Conservation (phyloP, 2,797 vertebrate species). For the Alcedo atthis region DNA sequence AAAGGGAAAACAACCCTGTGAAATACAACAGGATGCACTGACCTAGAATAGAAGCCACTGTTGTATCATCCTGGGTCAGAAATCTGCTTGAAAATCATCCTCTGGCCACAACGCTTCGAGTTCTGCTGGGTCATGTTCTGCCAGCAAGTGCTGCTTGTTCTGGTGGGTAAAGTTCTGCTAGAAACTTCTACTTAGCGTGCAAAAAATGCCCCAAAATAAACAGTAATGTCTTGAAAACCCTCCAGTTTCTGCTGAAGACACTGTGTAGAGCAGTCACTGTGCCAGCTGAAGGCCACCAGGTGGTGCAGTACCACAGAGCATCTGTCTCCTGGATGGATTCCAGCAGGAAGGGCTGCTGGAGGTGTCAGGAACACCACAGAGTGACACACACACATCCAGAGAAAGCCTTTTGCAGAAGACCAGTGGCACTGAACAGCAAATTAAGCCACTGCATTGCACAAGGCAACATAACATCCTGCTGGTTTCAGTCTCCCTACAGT, state of each 20-base stretch:
- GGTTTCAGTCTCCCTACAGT: not conserved
- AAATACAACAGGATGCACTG: not conserved
- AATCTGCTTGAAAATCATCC: not conserved
- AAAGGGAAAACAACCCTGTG: not conserved
- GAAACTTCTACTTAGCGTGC: not conserved
- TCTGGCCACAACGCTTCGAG: no score
- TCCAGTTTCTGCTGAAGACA: not conserved
- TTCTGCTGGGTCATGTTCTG: no score
- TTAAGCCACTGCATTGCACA: not conserved
- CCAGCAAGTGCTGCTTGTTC: no score
- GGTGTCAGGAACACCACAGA: not conserved
- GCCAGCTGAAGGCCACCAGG: constrained; percentile 36
- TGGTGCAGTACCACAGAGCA: constrained; percentile 28
- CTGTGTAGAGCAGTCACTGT: not conserved
- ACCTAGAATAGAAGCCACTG: not conserved
- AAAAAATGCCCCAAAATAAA: not conserved
- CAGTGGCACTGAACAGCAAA: not conserved
- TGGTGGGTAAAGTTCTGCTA: not conserved
- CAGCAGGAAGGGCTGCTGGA: not conserved
- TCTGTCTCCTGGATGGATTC: not conserved
- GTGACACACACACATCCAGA: not conserved
- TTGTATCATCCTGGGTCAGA: not conserved
- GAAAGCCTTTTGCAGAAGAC: not conserved
- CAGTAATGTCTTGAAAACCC: not conserved
- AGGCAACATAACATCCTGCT: not conserved